These are phyloP conservation scores for Troilus luridus DNA, from an alignment of 2,888 invertebrate species.

Conservation along the genomic window DNA sequence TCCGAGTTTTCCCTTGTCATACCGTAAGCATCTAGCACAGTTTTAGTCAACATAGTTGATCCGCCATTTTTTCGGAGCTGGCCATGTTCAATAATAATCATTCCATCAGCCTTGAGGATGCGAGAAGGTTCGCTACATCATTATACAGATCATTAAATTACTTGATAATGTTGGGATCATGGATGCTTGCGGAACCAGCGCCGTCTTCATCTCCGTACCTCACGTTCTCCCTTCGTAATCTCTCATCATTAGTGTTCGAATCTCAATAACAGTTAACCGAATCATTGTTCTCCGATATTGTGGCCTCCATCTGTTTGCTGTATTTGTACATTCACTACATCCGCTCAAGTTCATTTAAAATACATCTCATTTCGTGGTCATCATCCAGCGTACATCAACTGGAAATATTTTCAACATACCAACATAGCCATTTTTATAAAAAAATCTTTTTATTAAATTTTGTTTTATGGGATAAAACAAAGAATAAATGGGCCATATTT, in stretches of 20 bases:
- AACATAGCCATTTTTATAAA: too few relatives aligned
- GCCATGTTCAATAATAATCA: background rate
- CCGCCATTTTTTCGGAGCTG: background rate
- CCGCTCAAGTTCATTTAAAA: too few relatives aligned
- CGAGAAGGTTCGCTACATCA: background rate
- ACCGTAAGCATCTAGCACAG: background rate
- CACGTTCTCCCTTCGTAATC: background rate
- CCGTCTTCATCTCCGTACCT: background rate
- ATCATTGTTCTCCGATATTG: background rate
- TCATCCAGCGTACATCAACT: background rate
- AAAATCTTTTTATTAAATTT: too few relatives aligned
- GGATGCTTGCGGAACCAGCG: background rate
- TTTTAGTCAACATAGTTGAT: background rate
- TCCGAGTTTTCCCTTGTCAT: background rate
- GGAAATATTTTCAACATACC: too few relatives aligned
- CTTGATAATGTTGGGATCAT: background rate
- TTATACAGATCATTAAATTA: constrained; percentile 1
- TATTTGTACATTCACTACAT: background rate
- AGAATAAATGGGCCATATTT: too few relatives aligned
- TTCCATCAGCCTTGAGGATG: background rate
- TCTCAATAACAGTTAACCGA: constrained; percentile 25
- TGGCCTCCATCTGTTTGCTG: background rate
- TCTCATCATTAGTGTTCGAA: background rate
- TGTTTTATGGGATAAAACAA: too few relatives aligned
- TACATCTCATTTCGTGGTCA: background rate